A percentile compares a stretch with the other conserved stretches of the same genome.
Evolutionary conservation across 1,140 invertebrate genomes (phyloP).

Genomic region (Heliconius himera): DNA sequence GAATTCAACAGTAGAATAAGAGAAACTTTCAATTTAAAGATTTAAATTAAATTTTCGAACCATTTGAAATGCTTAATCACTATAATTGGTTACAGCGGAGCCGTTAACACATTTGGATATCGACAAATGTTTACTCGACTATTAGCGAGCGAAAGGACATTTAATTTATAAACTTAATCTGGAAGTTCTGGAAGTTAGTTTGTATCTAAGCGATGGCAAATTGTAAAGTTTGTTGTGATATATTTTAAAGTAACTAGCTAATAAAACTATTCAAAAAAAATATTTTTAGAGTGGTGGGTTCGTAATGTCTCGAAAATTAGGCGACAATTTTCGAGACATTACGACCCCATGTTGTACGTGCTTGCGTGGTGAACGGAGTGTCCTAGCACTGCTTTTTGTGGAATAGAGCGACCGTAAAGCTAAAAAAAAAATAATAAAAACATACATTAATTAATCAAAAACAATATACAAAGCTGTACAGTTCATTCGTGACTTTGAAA

Average conservation of each 20-base stretch:
- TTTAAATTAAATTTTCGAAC: neutral
- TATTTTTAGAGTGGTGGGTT: no score
- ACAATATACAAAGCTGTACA: neutral
- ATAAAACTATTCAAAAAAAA: no score
- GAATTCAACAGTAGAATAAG: neutral
- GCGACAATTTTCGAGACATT: no score
- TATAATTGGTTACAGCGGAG: constrained; percentile 1
- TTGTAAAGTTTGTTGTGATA: neutral
- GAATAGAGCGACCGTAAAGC: no score
- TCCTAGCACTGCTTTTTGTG: no score
- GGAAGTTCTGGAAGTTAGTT: neutral
- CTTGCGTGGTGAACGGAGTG: no score
- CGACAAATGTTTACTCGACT: neutral
- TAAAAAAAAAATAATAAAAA: neutral
- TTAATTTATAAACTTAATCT: constrained; percentile 9
- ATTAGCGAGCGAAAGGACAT: constrained; percentile 1
- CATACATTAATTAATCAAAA: neutral
- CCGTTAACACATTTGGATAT: constrained; percentile 7
- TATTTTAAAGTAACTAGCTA: neutral
- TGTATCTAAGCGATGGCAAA: neutral
- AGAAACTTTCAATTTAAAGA: neutral
- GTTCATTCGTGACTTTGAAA: neutral
- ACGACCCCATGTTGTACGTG: no score
- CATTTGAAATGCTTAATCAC: constrained; percentile 10
- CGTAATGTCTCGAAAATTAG: no score